Conservation (phyloP, 2,797 vertebrate genomes). For the Parotocinclus haroldoi region DNA sequence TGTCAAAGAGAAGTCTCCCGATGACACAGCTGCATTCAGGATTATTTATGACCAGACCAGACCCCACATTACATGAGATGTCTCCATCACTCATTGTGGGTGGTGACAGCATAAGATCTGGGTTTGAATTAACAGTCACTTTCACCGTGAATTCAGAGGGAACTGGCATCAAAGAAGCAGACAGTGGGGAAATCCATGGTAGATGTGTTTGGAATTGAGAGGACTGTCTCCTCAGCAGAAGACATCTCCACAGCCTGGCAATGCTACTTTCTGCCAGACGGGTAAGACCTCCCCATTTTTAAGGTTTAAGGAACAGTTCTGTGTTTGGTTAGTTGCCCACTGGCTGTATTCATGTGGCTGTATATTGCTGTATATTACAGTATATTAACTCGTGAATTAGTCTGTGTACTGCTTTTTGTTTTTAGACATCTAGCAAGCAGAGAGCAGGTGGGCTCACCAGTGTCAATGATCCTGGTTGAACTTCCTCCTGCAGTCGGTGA, state of each 20-base stretch:
- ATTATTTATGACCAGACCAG: too few relatives aligned
- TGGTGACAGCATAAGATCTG: too few relatives aligned
- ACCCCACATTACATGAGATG: too few relatives aligned
- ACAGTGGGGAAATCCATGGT: conserved; percentile 57
- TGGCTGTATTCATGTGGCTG: too few relatives aligned
- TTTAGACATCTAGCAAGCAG: conserved; percentile 77
- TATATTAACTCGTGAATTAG: too few relatives aligned
- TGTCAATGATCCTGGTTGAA: conserved; percentile 69
- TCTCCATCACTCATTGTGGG: too few relatives aligned
- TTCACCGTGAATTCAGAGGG: too few relatives aligned
- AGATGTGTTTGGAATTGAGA: conserved; percentile 80
- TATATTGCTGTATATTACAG: neutral
- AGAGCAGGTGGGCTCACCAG: conserved; percentile 79
- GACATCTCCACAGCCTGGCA: conserved; percentile 71
- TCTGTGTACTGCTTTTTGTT: too few relatives aligned
- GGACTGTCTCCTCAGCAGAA: conserved; percentile 55
- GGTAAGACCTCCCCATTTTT: conserved; percentile 66
- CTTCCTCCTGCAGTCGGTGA: conserved; percentile 63
- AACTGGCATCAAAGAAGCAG: conserved; percentile 71
- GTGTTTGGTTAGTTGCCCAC: too few relatives aligned
- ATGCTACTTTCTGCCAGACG: conserved; percentile 80
- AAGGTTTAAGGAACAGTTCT: neutral
- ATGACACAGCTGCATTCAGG: too few relatives aligned
- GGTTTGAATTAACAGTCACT: too few relatives aligned
- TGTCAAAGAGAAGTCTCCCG: too few relatives aligned